These are phyloP conservation scores for Cabera pusaria DNA, from an alignment of 2,888 invertebrate genomes.

Conservation along the genomic window DNA sequence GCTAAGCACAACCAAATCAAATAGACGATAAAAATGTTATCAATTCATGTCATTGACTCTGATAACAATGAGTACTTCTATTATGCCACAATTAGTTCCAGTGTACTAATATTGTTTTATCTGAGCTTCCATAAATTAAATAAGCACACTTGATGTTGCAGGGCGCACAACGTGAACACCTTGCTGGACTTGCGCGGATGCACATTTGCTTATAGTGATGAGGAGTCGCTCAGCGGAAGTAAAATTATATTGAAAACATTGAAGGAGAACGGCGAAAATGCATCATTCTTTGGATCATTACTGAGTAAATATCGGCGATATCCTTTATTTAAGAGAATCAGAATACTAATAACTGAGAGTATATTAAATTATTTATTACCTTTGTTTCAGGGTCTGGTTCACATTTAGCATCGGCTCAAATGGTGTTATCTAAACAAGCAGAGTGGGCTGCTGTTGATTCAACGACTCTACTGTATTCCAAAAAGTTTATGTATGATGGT, in stretches of 20 bases:
- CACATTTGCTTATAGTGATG: constrained; percentile 79
- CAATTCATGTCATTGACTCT: constrained; percentile 67
- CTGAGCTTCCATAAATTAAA: constrained; percentile 14
- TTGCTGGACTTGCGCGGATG: constrained; percentile 82
- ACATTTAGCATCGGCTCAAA: constrained; percentile 84
- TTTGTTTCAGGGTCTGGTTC: constrained; percentile 77
- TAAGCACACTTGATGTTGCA: constrained; percentile 45
- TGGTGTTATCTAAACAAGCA: constrained; percentile 84
- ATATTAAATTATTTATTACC: neutral
- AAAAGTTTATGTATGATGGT: constrained; percentile 81
- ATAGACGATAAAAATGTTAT: constrained; percentile 71
- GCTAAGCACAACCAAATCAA: constrained; percentile 33
- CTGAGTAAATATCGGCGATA: constrained; percentile 72
- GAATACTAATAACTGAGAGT: too few species aligned
- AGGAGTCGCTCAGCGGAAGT: constrained; percentile 81
- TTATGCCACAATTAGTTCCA: constrained; percentile 61
- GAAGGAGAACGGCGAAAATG: constrained; percentile 83
- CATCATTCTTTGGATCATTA: constrained; percentile 83
- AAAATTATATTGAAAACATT: constrained; percentile 78
- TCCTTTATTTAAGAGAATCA: too few species aligned
- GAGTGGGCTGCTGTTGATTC: constrained; percentile 87
- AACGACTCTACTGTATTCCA: constrained; percentile 79
- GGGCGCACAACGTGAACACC: constrained; percentile 81
- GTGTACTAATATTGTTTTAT: constrained; percentile 47
- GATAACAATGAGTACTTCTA: constrained; percentile 49